Conservation (phyloP, 2,797 vertebrate genomes). For the Cyprinella venusta region DNA sequence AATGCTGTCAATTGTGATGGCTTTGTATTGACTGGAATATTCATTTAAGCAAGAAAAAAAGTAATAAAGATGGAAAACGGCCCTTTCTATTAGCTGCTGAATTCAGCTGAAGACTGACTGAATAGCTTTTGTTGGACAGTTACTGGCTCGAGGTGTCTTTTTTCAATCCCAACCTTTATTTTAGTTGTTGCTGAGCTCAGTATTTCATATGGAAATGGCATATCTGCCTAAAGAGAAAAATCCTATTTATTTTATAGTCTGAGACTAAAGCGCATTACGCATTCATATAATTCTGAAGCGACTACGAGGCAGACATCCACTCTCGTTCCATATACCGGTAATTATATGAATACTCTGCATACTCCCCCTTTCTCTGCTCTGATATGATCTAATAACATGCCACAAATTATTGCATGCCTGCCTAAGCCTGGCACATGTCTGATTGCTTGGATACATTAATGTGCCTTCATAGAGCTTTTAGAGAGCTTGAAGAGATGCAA, state of each 20-base stretch:
- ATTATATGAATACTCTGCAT: slow-evolving; percentile 66
- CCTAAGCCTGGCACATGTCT: slow-evolving; percentile 62
- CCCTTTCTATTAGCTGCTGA: neutral
- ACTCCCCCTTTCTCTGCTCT: slow-evolving; percentile 53
- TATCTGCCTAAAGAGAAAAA: slow-evolving; percentile 25
- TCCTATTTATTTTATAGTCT: slow-evolving; percentile 49
- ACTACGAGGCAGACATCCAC: slow-evolving; percentile 40
- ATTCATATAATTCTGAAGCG: slow-evolving; percentile 57
- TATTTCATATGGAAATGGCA: slow-evolving; percentile 50
- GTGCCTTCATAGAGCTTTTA: slow-evolving; percentile 73
- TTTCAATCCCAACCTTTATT: slow-evolving; percentile 26
- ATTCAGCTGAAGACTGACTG: neutral
- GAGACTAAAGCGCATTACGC: slow-evolving; percentile 49
- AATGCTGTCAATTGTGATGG: neutral
- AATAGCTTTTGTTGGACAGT: neutral
- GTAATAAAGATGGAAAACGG: neutral
- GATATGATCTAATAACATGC: slow-evolving; percentile 69
- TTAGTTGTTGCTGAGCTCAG: slow-evolving; percentile 31
- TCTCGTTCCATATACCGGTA: slow-evolving; percentile 56
- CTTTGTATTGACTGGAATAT: neutral
- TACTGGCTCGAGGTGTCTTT: neutral
- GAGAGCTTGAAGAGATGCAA: slow-evolving; percentile 74
- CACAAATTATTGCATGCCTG: slow-evolving; percentile 64
- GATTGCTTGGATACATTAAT: slow-evolving; percentile 58
- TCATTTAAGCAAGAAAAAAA: neutral